Evolutionary conservation across 2,888 invertebrate genomes (phyloP), one percentile per base, ranked within the genome.

Genomic region (Morpho deidamia): DNA sequence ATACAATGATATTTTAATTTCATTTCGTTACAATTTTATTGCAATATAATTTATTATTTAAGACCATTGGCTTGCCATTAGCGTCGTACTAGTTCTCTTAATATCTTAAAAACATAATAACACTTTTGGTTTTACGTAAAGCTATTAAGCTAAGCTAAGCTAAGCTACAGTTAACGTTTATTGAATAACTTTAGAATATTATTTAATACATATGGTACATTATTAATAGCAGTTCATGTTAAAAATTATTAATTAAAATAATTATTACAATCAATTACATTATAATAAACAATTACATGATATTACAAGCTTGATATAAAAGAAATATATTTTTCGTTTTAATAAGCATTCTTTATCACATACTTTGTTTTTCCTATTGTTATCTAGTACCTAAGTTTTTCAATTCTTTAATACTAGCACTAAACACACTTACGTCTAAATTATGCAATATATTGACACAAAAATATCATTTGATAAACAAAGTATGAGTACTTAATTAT

Each of bases 51-150:
- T 37, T 35, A 1, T 14, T 35, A 35, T 35, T 37, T 14, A n/a
- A 14, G 14, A 45, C 23, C 14, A 45, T 14, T 37, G 3, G 23
- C 23, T 37, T 23, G 23, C 23, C 23, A 23, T 23, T 23, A 23
- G 23, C 23, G 23, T 23, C 23, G 23, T 23, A 23, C 23, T 23
- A 23, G 23, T 7, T 11, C 11, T 46, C 41, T 48, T 34, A 12
- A 14, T 42, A 49, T 73, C 80, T 81, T 85, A 83, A 81, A 81
- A 86, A 86, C 83, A 81, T 84, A 85, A 83, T 83, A 87, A 87
- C 87, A 85, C 83, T 82, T 87, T 88, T 84, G 87, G 86, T 86
- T 83, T 76, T 76, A 79, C 81, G 82, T 85, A 88, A 84, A 87
- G 84, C 86, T 88, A 80, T 83, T n/a, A n/a, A n/a, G n/a, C n/a